phyloP scores from a whole-genome alignment of 2,888 invertebrate genomes.

The Rhamphomyia laevipes region DNA sequence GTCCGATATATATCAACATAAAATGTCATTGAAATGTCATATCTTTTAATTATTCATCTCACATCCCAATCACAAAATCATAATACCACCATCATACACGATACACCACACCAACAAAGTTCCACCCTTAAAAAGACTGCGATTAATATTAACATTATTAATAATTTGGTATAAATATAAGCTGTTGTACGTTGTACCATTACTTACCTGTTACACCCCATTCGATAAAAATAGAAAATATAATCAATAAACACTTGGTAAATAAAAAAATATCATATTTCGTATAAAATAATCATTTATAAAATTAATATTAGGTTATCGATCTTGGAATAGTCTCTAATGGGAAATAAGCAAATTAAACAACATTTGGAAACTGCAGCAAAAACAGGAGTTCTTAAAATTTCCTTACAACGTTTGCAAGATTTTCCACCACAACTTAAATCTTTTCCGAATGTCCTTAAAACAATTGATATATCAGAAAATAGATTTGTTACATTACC shows the following conservation, averaged over 20 bases:
- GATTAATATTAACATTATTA: too few species aligned
- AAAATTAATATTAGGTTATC: neutral
- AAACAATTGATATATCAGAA: conserved; percentile 85
- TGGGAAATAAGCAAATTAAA: conserved; percentile 85
- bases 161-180: too few species aligned
- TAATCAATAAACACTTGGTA: neutral
- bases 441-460: conserved; percentile 53
- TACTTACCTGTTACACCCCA: too few species aligned
- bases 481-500: conserved; percentile 76
- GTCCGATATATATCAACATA: too few species aligned
- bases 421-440: conserved; percentile 62
- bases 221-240: neutral
- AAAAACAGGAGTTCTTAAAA: conserved; percentile 88
- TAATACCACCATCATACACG: too few species aligned
- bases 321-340: conserved; percentile 26
- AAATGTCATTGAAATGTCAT: too few species aligned
- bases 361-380: conserved; percentile 90
- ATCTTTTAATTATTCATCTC: too few species aligned
- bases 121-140: too few species aligned
- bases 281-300: neutral
- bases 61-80: too few species aligned
- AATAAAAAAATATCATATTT: neutral
- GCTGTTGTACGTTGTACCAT: too few species aligned
- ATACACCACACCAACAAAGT: too few species aligned
- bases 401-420: conserved; percentile 71